Base-by-base conservation (phyloP, 1,140 invertebrate species). In the Sycophaga agraensis region DNA sequence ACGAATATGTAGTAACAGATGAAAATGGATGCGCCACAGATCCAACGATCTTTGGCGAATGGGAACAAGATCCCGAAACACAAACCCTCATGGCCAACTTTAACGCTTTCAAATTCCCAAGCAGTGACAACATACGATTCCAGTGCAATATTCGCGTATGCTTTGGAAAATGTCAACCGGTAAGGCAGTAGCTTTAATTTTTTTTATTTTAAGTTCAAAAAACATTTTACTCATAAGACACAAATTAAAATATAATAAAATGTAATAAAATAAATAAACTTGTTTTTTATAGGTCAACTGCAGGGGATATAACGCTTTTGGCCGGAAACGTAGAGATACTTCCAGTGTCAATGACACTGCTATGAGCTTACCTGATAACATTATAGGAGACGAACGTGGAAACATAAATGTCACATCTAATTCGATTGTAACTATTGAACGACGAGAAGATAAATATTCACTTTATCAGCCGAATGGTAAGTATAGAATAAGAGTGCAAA, bases 71-170 rank as follows among this genome's bases (percentile, higher is more conserved):
- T 72, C 84, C 89, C 5, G 90, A 93, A 34, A 89, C 89, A 11
- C 91, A 91, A 73, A 87, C 91, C 11, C 78, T 97, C 19, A 82
- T 91, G 71, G 93, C 93, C 39, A 87, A 89, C 62, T 96, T 97
- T 75, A 95, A 95, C 75, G 94, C 94, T 4, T 97, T 97, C 76
- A 97, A 97, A 76, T 97, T 97, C 86, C 94, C 94, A 0, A 93
- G 91, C 62, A 94, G 92, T 70, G 94, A 96, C 70, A 96, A 94
- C 73, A 93, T 97, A 68, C 83, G 93, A 77, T 97, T 97, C 91
- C 93, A 96, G 77, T 97, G 94, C 76, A 96, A 96, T 74, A 94
- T 97, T 73, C 85, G 94, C 43, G 93, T 97, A 4, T 97, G 94
- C 83, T 97, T 97, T 73, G 93, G 93, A 76, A 91, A 89, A 79